phyloP scores from a whole-genome alignment of 1,140 invertebrate species.

The Argopecten irradians region DNA sequence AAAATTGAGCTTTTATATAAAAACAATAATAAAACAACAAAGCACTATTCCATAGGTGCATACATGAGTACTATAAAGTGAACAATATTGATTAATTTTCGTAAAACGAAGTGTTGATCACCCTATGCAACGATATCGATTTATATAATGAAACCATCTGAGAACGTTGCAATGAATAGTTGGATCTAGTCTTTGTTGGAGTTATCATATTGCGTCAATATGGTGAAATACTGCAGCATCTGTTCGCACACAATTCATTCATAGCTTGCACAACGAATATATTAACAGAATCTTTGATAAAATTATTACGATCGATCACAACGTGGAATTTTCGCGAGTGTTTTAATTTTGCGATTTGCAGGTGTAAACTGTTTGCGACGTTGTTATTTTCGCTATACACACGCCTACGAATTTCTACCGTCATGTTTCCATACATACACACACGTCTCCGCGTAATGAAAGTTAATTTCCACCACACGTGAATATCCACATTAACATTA shows the following conservation, averaged over 20 bases:
- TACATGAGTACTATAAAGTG: neutral
- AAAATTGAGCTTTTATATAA: slow-evolving; percentile 17
- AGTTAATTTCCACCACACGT: too few relatives aligned
- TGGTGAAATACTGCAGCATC: neutral
- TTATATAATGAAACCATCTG: neutral
- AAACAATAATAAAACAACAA: slow-evolving; percentile 19
- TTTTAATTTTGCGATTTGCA: too few relatives aligned
- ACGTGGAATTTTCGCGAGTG: too few relatives aligned
- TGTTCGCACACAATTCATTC: neutral
- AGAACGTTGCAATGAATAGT: neutral
- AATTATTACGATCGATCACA: neutral
- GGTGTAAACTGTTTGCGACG: too few relatives aligned
- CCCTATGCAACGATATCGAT: neutral
- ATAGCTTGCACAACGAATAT: neutral
- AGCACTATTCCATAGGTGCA: neutral
- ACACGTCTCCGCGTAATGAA: too few relatives aligned
- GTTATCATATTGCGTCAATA: too few relatives aligned
- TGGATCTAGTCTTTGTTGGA: neutral
- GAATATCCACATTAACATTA: too few relatives aligned
- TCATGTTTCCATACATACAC: too few relatives aligned
- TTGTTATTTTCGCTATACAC: too few relatives aligned
- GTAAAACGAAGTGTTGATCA: neutral
- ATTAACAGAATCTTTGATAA: neutral
- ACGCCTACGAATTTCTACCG: too few relatives aligned
- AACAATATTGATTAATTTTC: neutral